phyloP scores from a whole-genome alignment of 2,888 invertebrate genomes.

The Thelaira solivaga region DNA sequence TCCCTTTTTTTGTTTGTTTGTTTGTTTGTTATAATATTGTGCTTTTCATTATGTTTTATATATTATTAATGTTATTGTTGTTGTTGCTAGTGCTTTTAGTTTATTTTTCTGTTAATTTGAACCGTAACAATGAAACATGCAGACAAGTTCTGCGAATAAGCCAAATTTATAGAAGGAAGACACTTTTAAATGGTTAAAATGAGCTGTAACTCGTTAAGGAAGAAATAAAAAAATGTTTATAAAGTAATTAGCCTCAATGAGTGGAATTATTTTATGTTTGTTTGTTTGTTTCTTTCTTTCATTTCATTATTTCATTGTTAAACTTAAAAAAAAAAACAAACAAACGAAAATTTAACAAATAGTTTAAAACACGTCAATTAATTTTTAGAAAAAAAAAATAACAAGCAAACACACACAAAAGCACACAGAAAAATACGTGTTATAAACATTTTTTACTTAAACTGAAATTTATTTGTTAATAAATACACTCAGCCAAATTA shows the following conservation, averaged over 20 bases:
- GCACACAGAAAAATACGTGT: too few species aligned
- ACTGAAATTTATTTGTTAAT: too few species aligned
- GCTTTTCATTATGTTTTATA: neutral
- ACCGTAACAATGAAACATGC: slow-evolving; percentile 55
- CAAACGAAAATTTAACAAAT: too few species aligned
- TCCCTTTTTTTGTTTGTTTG: too few species aligned
- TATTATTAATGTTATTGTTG: slow-evolving; percentile 11
- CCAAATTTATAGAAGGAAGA: neutral
- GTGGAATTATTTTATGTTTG: slow-evolving; percentile 14
- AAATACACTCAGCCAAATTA: too few species aligned
- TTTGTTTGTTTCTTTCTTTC: slow-evolving; percentile 1
- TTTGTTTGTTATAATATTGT: slow-evolving; percentile 11
- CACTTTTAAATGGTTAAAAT: slow-evolving; percentile 20
- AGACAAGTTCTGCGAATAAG: slow-evolving; percentile 55
- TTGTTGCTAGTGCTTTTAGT: neutral
- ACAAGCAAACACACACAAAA: too few species aligned
- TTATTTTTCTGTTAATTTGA: slow-evolving; percentile 21
- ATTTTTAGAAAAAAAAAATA: too few species aligned
- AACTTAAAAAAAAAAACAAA: too few species aligned
- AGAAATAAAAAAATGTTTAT: slow-evolving; percentile 44
- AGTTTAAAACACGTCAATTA: too few species aligned
- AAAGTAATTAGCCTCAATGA: slow-evolving; percentile 62
- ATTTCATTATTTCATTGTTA: neutral
- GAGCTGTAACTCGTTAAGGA: slow-evolving; percentile 1
- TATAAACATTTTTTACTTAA: too few species aligned